A percentile compares a stretch with the other conserved stretches of the same genome.
These are phyloP conservation scores for Apodemus speciosus DNA, from an alignment of 2,113 vertebrate genomes.

Conservation along the genomic window DNA sequence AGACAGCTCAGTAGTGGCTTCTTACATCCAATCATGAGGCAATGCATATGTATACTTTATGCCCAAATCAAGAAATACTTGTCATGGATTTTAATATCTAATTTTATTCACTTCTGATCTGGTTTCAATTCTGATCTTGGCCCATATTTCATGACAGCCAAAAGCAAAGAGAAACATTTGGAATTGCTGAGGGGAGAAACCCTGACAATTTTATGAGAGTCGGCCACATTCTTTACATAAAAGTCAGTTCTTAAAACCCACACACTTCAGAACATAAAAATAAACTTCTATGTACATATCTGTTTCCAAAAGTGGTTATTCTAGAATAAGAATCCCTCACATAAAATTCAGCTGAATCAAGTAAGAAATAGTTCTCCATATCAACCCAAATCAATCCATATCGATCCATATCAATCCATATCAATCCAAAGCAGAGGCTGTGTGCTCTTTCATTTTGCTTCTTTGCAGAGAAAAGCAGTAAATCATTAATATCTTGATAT, in stretches of 20 bases:
- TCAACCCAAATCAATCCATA: slow-evolving; percentile 39
- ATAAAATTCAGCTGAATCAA: slow-evolving; percentile 62
- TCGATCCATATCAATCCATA: too few relatives aligned
- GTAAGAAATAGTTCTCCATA: slow-evolving; percentile 42
- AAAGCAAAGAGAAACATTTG: slow-evolving; percentile 36
- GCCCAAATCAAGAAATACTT: slow-evolving; percentile 39
- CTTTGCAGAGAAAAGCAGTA: slow-evolving; percentile 51
- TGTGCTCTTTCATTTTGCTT: slow-evolving; percentile 29
- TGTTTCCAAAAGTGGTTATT: slow-evolving; percentile 67
- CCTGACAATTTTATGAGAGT: slow-evolving; percentile 59
- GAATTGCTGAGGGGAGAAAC: neutral
- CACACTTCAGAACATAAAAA: slow-evolving; percentile 74
- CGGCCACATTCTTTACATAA: slow-evolving; percentile 53
- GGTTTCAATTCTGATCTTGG: slow-evolving; percentile 46
- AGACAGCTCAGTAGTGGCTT: neutral
- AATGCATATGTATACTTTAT: neutral
- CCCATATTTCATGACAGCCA: slow-evolving; percentile 56
- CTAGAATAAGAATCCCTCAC: slow-evolving; percentile 51
- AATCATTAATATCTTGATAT: slow-evolving; percentile 33
- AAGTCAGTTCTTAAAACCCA: slow-evolving; percentile 61
- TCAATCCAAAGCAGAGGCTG: slow-evolving; percentile 43
- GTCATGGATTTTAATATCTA: slow-evolving; percentile 16
- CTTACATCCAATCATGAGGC: slow-evolving; percentile 18
- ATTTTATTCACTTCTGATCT: slow-evolving; percentile 59
- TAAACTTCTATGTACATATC: slow-evolving; percentile 60